Percentiles rank a stretch among this genome's conserved stretches.
Evolutionary conservation across 2,888 invertebrate species (phyloP).

Genomic region (Thymelicus sylvestris): DNA sequence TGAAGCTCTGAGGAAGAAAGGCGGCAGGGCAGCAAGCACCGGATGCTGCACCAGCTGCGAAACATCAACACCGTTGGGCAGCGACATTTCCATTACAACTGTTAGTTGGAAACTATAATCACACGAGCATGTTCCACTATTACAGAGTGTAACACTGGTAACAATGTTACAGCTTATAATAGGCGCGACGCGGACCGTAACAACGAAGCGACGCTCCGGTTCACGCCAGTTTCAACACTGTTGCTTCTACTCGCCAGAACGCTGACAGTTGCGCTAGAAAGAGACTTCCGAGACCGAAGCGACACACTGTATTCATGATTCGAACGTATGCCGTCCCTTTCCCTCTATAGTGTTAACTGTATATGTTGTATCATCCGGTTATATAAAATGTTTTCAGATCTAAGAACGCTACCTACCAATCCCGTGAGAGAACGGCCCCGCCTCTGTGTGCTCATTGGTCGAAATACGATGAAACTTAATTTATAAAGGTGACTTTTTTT

Average conservation of each 20-base stretch:
- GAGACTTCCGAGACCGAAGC: slow-evolving; percentile 67
- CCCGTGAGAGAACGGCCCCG: slow-evolving; percentile 55
- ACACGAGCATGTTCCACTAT: slow-evolving; percentile 35
- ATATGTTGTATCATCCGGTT: slow-evolving; percentile 84
- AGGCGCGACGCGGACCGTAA: slow-evolving; percentile 34
- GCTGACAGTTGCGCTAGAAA: slow-evolving; percentile 69
- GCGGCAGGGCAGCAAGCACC: slow-evolving; percentile 92
- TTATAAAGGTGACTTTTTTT: slow-evolving; percentile 83
- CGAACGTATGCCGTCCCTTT: slow-evolving; percentile 64
- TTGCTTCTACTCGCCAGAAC: slow-evolving; percentile 64
- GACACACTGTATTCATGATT: slow-evolving; percentile 72
- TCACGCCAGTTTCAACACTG: slow-evolving; percentile 74
- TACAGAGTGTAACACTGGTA: slow-evolving; percentile 40
- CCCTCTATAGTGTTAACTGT: slow-evolving; percentile 78
- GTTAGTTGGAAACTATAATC: slow-evolving; percentile 40
- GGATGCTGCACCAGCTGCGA: slow-evolving; percentile 94
- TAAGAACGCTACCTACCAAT: slow-evolving; percentile 67
- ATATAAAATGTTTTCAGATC: slow-evolving; percentile 83
- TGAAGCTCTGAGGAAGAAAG: slow-evolving; percentile 94
- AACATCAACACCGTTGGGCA: slow-evolving; percentile 94
- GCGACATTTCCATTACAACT: slow-evolving; percentile 87
- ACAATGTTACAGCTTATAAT: slow-evolving; percentile 6
- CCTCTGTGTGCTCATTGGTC: slow-evolving; percentile 70
- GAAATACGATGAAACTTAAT: slow-evolving; percentile 75
- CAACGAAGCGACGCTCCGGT: slow-evolving; percentile 56